phyloP scores from a whole-genome alignment of 2,797 vertebrate species.

The Sebastolobus altivelis region DNA sequence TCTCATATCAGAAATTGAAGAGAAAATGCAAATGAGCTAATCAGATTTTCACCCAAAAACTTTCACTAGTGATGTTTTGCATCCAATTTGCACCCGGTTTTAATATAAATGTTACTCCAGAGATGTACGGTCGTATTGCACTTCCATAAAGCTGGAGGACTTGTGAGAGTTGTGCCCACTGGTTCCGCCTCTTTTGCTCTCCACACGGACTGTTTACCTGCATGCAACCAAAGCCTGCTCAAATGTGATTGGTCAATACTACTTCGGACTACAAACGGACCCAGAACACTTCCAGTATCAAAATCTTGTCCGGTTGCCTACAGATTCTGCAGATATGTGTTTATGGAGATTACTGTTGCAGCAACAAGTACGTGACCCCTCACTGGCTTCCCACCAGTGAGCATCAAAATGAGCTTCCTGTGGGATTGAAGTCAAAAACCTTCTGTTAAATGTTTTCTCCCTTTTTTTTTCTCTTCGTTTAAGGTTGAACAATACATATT shows the following conservation, averaged over 20 bases:
- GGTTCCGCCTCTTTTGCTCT: too few relatives aligned
- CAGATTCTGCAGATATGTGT: too few relatives aligned
- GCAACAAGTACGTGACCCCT: background rate
- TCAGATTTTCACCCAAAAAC: background rate
- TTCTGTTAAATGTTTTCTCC: background rate
- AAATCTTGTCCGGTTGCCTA: too few relatives aligned
- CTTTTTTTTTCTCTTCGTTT: too few relatives aligned
- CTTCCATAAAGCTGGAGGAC: background rate
- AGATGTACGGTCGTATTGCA: background rate
- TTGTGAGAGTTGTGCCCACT: too few relatives aligned
- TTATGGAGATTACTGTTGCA: background rate
- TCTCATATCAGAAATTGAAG: background rate
- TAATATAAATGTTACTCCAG: background rate
- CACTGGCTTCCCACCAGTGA: conserved; percentile 1
- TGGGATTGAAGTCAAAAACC: background rate
- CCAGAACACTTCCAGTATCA: too few relatives aligned
- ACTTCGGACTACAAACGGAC: too few relatives aligned
- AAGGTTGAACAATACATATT: background rate
- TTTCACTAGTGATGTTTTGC: background rate
- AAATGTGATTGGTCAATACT: too few relatives aligned
- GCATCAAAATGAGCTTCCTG: rapidly evolving
- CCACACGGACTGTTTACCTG: too few relatives aligned
- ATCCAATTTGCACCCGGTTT: background rate
- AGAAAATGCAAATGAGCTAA: background rate
- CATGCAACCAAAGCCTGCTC: too few relatives aligned